Base-by-base conservation (phyloP, 2,888 invertebrate species). In the Ornithoptera alexandrae region DNA sequence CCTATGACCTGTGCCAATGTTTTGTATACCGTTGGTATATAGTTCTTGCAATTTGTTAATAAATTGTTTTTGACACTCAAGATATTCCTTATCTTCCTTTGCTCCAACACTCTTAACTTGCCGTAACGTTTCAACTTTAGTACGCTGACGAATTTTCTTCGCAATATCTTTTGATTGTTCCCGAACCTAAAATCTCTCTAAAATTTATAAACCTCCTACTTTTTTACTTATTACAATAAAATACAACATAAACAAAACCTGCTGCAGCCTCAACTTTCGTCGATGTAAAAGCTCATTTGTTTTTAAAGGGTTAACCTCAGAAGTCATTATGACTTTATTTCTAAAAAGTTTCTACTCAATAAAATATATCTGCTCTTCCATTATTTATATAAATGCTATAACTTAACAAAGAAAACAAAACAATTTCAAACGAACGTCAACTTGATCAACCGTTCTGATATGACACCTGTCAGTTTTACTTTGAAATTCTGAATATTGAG, bases 151-250 rank as follows among this genome's bases (percentile, higher is more conserved):
- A 74, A 93, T 85, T 80, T 88, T 89, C 78, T 89, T 91, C 18
- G 93, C 93, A 67, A 93, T 90, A 68, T 91, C 90, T 82, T 92
- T 93, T 63, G 93, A 93, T 76, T 93, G 93, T 81, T 93, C 93
- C 73, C 93, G 87, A 76, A 93, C 93, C 93, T 93, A 85, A 79
- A 87, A 75, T 66, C 70, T 56, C 71, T 62, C 68, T 71, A 72
- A 72, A 74, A 69, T 72, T 70, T 22, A 58, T 58, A 58, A 58
- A 22, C 22, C 24, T 58, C 22, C 22, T 58, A 22, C 22, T 12
- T 6, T 58, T 58, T 24, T 58, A 12, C 22, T 3, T 22, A 22
- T 58, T 7, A 24, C 22, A 58, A 1, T 22, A 22, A 71, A 62
- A 67, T 20, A 36, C 12, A 63, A 56, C 53, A n/a, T 53, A 67